These are phyloP conservation scores for Plagiodera versicolora DNA, from an alignment of 2,888 invertebrate genomes.

Conservation along the genomic window DNA sequence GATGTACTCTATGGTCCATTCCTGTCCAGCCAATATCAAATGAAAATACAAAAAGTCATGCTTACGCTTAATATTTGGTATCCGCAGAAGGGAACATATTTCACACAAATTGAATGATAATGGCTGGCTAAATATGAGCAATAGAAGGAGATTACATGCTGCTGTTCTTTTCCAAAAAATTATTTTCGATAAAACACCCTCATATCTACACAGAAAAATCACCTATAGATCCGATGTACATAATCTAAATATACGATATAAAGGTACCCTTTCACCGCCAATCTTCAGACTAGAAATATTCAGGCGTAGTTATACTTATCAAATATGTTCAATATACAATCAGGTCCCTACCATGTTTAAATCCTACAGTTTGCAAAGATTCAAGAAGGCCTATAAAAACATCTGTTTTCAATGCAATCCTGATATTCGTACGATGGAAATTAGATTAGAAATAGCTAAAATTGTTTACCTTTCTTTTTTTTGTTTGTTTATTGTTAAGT, in stretches of 20 bases:
- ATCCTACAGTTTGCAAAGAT: not conserved
- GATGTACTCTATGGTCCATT: no score
- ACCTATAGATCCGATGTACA: conserved; percentile 4
- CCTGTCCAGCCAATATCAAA: no score
- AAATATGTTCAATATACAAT: not conserved
- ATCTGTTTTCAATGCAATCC: no score
- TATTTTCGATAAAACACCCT: not conserved
- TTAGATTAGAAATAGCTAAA: no score
- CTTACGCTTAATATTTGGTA: not conserved
- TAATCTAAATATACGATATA: not conserved
- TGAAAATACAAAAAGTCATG: no score
- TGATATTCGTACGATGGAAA: no score
- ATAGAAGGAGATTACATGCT: conserved; percentile 2
- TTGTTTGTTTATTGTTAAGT: no score
- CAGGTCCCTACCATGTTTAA: not conserved
- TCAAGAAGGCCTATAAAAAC: no score
- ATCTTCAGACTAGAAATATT: not conserved
- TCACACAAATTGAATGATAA: not conserved
- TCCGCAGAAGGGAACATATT: not conserved
- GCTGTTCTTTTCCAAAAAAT: conserved; percentile 2
- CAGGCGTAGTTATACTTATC: no score
- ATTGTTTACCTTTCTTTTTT: no score
- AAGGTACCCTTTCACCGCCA: not conserved
- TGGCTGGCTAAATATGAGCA: conserved; percentile 1
- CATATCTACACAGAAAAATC: conserved; percentile 6